Evolutionary conservation across 2,888 invertebrate genomes (phyloP), one percentile per base, ranked within the genome.

Genomic region (Helleia helle): DNA sequence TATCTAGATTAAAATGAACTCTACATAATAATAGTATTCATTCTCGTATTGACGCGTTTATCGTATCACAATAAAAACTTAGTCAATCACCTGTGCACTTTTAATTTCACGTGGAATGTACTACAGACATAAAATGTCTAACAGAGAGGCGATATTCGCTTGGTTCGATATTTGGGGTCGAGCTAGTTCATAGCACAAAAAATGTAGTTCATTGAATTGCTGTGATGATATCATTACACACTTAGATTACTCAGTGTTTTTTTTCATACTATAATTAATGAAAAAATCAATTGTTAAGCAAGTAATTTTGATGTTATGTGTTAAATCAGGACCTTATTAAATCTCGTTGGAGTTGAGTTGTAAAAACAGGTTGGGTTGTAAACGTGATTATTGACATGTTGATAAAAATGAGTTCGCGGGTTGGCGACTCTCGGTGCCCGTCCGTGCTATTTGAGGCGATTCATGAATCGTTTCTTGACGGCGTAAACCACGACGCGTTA

Each of bases 351-450:
- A 12, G 28, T 28, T 12, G 28, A 28, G 28, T 28, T 28, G 28
- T 28, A 28, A 28, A 28, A 6, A 13, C 28, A 28, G 28, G 28
- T 28, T 28, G 28, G n/a, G n/a, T n/a, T n/a, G n/a, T 28, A 28
- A 27, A 24, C 24, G 38, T 39, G 38, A 29, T 29, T 30, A 30
- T 17, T 30, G 15, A 15, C 24, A 37, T 6, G 25, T 25, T 24
- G n/a, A 31, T 14, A 26, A 25, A 13, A 12, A 18, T 22, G 24
- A 22, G 36, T 13, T 36, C 25, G 36, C n/a, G n/a, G 39, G 49
- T 53, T 54, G 52, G 46, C 52, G 52, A 49, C 45, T 40, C 9
- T n/a, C n/a, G n/a, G n/a, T n/a, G n/a, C n/a, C 49, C 50, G 50
- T 41, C 39, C 18, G 17, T 12, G 12, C 27, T 28, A 8, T 27